Conservation (phyloP, 2,113 vertebrate genomes). For the Clarias batrachus region DNA sequence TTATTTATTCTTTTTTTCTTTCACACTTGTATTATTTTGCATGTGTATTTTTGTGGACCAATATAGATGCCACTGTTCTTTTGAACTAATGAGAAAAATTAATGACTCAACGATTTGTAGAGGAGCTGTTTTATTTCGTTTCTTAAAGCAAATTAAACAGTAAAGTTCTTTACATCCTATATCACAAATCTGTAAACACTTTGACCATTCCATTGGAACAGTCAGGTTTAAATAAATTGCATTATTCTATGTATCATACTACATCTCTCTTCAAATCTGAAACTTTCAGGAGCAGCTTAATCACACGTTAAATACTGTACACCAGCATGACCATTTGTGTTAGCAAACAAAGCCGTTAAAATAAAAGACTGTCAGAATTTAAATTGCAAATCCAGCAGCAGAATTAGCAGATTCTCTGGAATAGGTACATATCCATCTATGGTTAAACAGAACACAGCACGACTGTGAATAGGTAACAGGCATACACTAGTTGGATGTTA, state of each 20-base stretch:
- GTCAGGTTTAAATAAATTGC: constrained; percentile 12
- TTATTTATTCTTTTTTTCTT: neutral
- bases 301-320: constrained; percentile 2
- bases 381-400: constrained; percentile 2
- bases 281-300: constrained; percentile 5
- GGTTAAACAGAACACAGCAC: constrained; percentile 10
- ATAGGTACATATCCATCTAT: constrained; percentile 22
- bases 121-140: constrained; percentile 48
- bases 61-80: neutral
- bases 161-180: constrained; percentile 29
- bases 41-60: neutral
- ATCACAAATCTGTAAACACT: constrained; percentile 51
- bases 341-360: neutral
- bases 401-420: constrained; percentile 3
- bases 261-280: neutral
- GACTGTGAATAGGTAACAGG: neutral
- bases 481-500: constrained; percentile 7
- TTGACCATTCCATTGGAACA: constrained; percentile 30
- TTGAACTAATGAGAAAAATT: neutral
- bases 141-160: constrained; percentile 44
- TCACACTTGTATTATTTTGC: neutral
- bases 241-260: neutral
- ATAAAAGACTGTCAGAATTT: constrained; percentile 8
- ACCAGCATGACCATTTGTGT: constrained; percentile 30
- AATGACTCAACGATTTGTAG: neutral